These are phyloP conservation scores for Phyllostomus discolor DNA, from an alignment of 2,113 vertebrate genomes.

Conservation along the genomic window DNA sequence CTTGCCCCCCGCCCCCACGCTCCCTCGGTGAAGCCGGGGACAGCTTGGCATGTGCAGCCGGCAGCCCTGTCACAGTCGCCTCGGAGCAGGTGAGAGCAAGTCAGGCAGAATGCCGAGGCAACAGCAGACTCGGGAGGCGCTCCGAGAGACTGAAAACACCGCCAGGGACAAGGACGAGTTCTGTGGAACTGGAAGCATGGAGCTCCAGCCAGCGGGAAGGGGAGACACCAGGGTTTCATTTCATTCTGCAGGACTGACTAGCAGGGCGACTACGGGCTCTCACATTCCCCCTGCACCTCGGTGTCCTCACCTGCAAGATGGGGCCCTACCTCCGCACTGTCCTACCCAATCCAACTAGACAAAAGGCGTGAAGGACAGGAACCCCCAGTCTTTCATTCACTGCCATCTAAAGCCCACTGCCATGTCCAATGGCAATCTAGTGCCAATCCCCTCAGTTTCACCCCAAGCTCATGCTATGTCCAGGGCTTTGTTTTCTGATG, in stretches of 20 bases:
- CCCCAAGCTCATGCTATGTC: neutral
- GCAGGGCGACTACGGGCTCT: neutral
- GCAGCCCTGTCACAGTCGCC: conserved; percentile 59
- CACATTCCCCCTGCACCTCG: neutral
- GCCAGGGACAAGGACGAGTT: neutral
- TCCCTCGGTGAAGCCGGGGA: conserved; percentile 31
- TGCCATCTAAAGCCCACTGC: neutral
- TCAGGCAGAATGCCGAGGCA: conserved; percentile 67
- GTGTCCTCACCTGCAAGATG: neutral
- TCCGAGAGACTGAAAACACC: neutral
- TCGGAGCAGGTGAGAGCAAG: conserved; percentile 70
- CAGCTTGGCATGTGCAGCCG: conserved; percentile 53
- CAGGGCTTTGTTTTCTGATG: neutral
- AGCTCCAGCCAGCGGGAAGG: neutral
- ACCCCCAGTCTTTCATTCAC: neutral
- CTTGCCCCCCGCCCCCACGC: neutral
- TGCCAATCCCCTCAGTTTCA: neutral
- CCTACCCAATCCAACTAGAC: neutral
- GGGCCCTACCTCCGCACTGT: neutral
- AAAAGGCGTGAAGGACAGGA: neutral
- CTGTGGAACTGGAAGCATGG: neutral
- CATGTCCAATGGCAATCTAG: neutral
- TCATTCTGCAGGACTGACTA: neutral
- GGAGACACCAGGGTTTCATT: neutral
- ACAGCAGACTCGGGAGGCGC: conserved; percentile 40